Evolutionary conservation across 2,888 invertebrate genomes (phyloP).

Genomic region (Magallana nippona): DNA sequence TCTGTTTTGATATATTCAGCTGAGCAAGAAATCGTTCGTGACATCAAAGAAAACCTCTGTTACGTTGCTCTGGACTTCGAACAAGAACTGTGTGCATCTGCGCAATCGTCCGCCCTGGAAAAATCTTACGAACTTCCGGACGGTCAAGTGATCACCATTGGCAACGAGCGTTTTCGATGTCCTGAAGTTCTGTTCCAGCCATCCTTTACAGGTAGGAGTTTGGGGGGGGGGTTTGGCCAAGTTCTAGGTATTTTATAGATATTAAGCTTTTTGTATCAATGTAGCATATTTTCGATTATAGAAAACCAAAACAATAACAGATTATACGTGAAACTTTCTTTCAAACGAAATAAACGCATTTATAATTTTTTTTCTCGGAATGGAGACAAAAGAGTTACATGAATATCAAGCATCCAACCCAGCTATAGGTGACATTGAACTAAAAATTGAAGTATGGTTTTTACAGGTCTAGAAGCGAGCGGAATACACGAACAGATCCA

Average conservation of each 20-base stretch:
- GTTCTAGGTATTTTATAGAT: not conserved
- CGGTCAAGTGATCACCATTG: slow-evolving; percentile 45
- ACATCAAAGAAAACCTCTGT: slow-evolving; percentile 47
- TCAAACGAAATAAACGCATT: too few relatives aligned
- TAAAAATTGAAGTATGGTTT: not conserved
- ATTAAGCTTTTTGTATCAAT: too few relatives aligned
- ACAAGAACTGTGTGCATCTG: slow-evolving; percentile 96
- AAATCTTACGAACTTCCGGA: slow-evolving; percentile 86
- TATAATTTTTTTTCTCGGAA: too few relatives aligned
- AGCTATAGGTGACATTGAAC: not conserved
- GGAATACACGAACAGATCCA: slow-evolving; percentile 75
- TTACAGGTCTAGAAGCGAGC: slow-evolving; percentile 37
- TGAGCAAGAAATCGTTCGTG: slow-evolving; percentile 46
- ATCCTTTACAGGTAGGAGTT: slow-evolving; percentile 46
- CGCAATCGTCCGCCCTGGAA: slow-evolving; percentile 92
- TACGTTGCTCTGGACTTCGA: slow-evolving; percentile 93
- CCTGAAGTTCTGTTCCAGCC: slow-evolving; percentile 50
- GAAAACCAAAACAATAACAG: too few relatives aligned
- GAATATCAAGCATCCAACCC: too few relatives aligned
- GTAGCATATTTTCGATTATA: too few relatives aligned
- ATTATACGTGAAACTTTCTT: too few relatives aligned
- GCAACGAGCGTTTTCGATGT: slow-evolving; percentile 50
- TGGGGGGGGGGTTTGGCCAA: too few relatives aligned
- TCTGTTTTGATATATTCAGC: slow-evolving; percentile 36
- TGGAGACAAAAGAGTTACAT: too few relatives aligned